A percentile compares a stretch with the other conserved stretches of the same genome.
phyloP scores from a whole-genome alignment of 2,888 invertebrate genomes.

The Polydrusus pterygomalis region DNA sequence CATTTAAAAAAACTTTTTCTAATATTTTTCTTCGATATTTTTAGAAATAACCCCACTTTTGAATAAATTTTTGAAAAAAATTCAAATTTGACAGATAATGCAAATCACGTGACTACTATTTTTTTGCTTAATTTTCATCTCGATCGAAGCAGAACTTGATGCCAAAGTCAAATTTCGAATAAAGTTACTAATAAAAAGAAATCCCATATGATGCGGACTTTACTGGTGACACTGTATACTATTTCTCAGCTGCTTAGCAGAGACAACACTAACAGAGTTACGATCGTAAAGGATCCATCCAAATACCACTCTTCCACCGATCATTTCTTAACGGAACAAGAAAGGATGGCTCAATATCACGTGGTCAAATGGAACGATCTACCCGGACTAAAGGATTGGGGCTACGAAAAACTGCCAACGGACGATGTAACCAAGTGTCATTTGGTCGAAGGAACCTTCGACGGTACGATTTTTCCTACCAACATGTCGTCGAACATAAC shows the following conservation, averaged over 20 bases:
- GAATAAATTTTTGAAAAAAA: too few species aligned
- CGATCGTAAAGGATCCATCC: conserved; percentile 72
- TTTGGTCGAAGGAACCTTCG: conserved; percentile 79
- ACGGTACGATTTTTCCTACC: conserved; percentile 83
- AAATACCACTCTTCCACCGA: conserved; percentile 58
- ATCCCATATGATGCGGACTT: too few species aligned
- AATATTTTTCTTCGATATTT: too few species aligned
- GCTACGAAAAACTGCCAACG: conserved; percentile 71
- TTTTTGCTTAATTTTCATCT: too few species aligned
- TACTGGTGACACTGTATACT: too few species aligned
- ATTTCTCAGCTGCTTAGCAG: conserved; percentile 74
- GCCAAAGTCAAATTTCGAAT: too few species aligned
- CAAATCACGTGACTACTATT: too few species aligned
- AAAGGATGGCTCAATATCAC: conserved; percentile 72
- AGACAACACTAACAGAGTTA: conserved; percentile 77
- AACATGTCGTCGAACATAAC: conserved; percentile 74
- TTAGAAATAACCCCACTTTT: too few species aligned
- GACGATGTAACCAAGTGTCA: conserved; percentile 78
- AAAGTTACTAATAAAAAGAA: too few species aligned
- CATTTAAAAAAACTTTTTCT: too few species aligned
- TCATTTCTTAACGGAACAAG: conserved; percentile 61
- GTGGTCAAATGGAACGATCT: conserved; percentile 79
- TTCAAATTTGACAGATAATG: too few species aligned
- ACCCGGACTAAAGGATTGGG: conserved; percentile 82
- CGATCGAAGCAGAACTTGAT: too few species aligned